These are phyloP conservation scores for Abrostola tripartita DNA, from an alignment of 2,888 invertebrate genomes.

Conservation along the genomic window DNA sequence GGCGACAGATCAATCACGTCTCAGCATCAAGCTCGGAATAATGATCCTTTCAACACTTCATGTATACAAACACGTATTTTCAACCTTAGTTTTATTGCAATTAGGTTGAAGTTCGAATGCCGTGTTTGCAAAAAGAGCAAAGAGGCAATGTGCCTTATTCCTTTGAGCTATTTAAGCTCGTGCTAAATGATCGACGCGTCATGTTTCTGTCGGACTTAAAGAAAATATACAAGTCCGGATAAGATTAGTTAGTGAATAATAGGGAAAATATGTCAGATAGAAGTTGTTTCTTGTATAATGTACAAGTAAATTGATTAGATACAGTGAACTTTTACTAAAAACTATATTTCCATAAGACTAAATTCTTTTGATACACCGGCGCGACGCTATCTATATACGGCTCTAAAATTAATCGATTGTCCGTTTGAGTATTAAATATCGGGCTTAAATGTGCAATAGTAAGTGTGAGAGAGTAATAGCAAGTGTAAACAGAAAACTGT, in stretches of 20 bases:
- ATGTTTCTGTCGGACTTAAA: constrained; percentile 45
- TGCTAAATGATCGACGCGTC: constrained; percentile 58
- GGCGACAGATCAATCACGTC: constrained; percentile 64
- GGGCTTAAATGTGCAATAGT: too few relatives aligned
- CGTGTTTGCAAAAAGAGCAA: constrained; percentile 22
- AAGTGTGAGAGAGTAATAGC: too few relatives aligned
- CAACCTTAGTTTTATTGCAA: background rate
- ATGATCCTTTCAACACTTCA: constrained; percentile 62
- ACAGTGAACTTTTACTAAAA: too few relatives aligned
- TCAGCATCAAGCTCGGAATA: constrained; percentile 58
- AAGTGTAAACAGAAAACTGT: too few relatives aligned
- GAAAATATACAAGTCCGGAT: constrained; percentile 50
- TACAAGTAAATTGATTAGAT: background rate
- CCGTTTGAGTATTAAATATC: too few relatives aligned
- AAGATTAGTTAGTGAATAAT: constrained; percentile 49
- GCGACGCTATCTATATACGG: too few relatives aligned
- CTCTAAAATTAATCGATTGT: too few relatives aligned
- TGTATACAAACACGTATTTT: constrained; percentile 27
- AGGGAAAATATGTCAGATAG: constrained; percentile 43
- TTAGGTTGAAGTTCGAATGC: constrained; percentile 19
- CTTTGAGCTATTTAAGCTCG: constrained; percentile 62
- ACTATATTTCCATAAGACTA: too few relatives aligned
- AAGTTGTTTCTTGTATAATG: constrained; percentile 25
- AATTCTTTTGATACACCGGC: too few relatives aligned
- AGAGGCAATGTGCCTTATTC: constrained; percentile 56